phyloP scores from a whole-genome alignment of 1,140 invertebrate genomes.

The Drosophila saltans region DNA sequence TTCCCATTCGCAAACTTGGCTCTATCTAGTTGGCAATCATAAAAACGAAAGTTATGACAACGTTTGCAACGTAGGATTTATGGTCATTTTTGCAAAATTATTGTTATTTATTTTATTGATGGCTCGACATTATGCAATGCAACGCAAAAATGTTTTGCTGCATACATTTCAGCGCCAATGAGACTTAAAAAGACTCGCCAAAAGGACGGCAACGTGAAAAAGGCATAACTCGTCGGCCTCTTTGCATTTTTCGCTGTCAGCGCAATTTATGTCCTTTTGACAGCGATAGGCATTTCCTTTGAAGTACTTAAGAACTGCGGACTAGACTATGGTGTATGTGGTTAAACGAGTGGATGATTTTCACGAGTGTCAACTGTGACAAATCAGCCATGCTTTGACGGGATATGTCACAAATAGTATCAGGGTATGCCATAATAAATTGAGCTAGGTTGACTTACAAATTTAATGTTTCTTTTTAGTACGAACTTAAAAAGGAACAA shows the following conservation, averaged over 20 bases:
- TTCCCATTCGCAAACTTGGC: slow-evolving; percentile 38
- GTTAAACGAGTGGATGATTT: slow-evolving; percentile 30
- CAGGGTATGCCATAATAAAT: slow-evolving; percentile 61
- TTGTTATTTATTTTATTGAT: slow-evolving; percentile 82
- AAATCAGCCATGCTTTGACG: slow-evolving; percentile 77
- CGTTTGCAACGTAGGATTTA: slow-evolving; percentile 63
- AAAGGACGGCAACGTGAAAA: slow-evolving; percentile 43
- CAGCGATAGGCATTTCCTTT: slow-evolving; percentile 82
- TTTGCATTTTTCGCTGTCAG: slow-evolving; percentile 74
- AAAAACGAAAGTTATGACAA: slow-evolving; percentile 81
- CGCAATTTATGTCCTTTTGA: slow-evolving; percentile 79
- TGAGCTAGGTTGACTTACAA: slow-evolving; percentile 17
- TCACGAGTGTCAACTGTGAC: slow-evolving; percentile 45
- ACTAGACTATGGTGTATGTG: neutral
- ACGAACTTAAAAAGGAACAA: too few relatives aligned
- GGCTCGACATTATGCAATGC: slow-evolving; percentile 70
- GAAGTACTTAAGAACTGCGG: slow-evolving; percentile 54
- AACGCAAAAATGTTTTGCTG: slow-evolving; percentile 70
- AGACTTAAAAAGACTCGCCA: slow-evolving; percentile 15
- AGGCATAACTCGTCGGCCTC: slow-evolving; percentile 44
- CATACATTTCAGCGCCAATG: slow-evolving; percentile 64
- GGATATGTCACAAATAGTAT: slow-evolving; percentile 79
- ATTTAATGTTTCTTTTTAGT: neutral
- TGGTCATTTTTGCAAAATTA: slow-evolving; percentile 75
- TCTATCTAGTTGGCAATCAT: slow-evolving; percentile 75